Evolutionary conservation across 2,113 vertebrate genomes (phyloP).

Genomic region (Colaptes auratus): DNA sequence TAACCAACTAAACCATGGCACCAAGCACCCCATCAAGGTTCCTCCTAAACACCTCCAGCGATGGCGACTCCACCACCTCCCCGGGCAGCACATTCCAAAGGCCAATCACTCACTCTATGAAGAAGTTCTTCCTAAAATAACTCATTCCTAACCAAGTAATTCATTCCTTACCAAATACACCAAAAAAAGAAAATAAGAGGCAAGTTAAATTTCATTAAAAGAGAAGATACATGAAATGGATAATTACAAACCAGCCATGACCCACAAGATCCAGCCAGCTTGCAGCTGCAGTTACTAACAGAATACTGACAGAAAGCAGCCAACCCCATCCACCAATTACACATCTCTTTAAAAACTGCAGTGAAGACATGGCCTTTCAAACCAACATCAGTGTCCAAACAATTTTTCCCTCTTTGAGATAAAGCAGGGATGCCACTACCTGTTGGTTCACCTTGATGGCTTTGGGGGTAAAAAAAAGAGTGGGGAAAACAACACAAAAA

Average conservation of each 20-base stretch:
- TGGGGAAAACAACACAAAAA: background rate
- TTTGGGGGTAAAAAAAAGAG: background rate
- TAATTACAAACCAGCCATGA: constrained; percentile 32
- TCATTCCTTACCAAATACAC: background rate
- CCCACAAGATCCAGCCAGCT: constrained; percentile 18
- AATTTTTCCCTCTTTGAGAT: background rate
- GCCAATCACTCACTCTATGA: too few relatives aligned
- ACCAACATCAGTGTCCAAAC: background rate
- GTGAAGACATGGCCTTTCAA: constrained; percentile 22
- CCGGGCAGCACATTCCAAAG: too few relatives aligned
- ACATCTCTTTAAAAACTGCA: constrained; percentile 5
- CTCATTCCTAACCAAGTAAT: background rate
- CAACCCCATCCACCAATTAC: constrained; percentile 1
- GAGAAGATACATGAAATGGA: background rate
- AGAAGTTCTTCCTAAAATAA: too few relatives aligned
- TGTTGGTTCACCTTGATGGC: background rate
- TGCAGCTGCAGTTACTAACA: constrained; percentile 11
- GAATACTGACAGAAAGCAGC: constrained; percentile 56
- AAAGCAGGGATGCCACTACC: background rate
- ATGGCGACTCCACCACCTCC: too few relatives aligned
- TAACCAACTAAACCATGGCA: too few relatives aligned
- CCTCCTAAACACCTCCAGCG: too few relatives aligned
- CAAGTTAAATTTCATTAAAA: constrained; percentile 1
- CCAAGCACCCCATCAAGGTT: too few relatives aligned
- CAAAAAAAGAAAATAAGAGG: background rate